These are phyloP conservation scores for Intellagama lesueurii DNA, from an alignment of 2,797 vertebrate genomes.

Conservation along the genomic window DNA sequence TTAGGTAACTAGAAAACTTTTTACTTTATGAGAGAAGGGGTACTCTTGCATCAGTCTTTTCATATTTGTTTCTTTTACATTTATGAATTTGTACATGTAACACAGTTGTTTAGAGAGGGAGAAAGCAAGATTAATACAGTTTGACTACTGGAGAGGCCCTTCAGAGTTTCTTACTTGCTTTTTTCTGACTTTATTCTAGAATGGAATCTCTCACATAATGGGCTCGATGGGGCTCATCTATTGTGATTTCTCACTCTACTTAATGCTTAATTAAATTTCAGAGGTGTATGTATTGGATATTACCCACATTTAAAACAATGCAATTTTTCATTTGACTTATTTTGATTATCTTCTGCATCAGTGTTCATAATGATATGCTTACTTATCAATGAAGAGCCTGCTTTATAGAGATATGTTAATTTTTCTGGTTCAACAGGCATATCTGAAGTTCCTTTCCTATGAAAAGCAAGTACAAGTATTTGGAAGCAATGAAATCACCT, in stretches of 20 bases:
- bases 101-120: too few species aligned
- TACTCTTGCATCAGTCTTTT: too few species aligned
- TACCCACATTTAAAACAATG: not conserved
- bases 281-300: not conserved
- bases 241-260: not conserved
- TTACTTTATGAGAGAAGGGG: not conserved
- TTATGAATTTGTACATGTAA: too few species aligned
- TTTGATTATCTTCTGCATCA: not conserved
- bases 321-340: not conserved
- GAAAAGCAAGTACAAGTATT: too few species aligned
- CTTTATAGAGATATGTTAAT: too few species aligned
- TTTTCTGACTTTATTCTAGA: not conserved
- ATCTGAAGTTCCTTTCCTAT: not conserved
- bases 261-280: not conserved
- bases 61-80: too few species aligned
- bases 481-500: not conserved
- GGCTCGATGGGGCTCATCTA: not conserved
- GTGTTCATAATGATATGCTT: not conserved
- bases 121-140: too few species aligned
- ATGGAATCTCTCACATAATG: not conserved
- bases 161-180: too few species aligned
- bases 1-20: not conserved
- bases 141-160: too few species aligned
- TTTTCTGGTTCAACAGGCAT: too few species aligned
- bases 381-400: not conserved